Conservation (phyloP, 2,113 vertebrate genomes). For the Tachysurus vachellii region DNA sequence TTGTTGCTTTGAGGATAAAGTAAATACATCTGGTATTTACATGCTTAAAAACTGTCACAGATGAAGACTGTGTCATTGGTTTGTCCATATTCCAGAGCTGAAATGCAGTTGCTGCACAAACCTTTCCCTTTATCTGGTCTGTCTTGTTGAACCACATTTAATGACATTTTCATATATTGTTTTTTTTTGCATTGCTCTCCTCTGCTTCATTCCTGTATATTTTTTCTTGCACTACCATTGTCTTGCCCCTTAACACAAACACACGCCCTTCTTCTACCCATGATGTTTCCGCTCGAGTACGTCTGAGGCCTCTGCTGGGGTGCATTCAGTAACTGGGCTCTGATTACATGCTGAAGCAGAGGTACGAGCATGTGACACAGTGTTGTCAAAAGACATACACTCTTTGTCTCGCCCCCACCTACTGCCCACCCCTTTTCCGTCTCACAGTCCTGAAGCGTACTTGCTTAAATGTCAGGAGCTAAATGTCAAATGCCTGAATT, state of each 20-base stretch:
- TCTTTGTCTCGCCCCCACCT: conserved; percentile 1
- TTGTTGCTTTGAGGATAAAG: neutral
- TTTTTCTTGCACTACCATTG: conserved; percentile 15
- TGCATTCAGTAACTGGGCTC: conserved; percentile 43
- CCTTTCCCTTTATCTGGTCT: neutral
- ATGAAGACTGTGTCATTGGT: neutral
- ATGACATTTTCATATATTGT: conserved; percentile 24
- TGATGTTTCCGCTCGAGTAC: conserved; percentile 53
- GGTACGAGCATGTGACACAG: conserved; percentile 38
- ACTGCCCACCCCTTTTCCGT: conserved; percentile 6
- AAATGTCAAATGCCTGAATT: conserved; percentile 38
- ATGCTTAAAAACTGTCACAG: neutral
- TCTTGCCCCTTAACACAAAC: conserved; percentile 1
- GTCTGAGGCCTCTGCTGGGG: conserved; percentile 33
- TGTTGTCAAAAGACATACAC: conserved; percentile 40
- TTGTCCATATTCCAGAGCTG: neutral
- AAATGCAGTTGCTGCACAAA: neutral
- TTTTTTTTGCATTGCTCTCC: conserved; percentile 20
- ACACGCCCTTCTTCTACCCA: conserved; percentile 27
- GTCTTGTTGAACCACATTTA: conserved; percentile 34
- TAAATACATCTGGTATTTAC: neutral
- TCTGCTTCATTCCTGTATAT: conserved; percentile 36
- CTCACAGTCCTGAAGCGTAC: conserved; percentile 2
- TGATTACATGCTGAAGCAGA: conserved; percentile 40
- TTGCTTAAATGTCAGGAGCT: conserved; percentile 33